A percentile compares a stretch with the other conserved stretches of the same genome.
Evolutionary conservation across 2,888 invertebrate species (phyloP).

Genomic region (Mamestra brassicae): DNA sequence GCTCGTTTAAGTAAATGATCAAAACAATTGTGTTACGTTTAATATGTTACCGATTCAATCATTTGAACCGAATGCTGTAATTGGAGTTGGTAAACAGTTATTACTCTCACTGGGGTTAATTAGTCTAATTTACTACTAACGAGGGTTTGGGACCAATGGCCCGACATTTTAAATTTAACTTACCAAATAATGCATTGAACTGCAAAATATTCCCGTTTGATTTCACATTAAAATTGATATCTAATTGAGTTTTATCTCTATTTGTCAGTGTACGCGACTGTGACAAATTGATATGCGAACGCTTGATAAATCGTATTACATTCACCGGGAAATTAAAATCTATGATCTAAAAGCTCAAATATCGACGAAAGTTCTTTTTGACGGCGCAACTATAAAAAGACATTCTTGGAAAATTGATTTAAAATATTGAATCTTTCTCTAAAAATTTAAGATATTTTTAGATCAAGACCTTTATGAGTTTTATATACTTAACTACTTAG

Average conservation of each 20-base stretch:
- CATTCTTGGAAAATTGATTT: constrained; percentile 21
- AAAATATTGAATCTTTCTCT: constrained; percentile 1
- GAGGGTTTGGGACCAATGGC: constrained; percentile 66
- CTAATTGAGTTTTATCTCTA: constrained; percentile 47
- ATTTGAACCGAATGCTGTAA: constrained; percentile 70
- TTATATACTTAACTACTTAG: constrained; percentile 32
- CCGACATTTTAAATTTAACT: constrained; percentile 60
- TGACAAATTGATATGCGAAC: constrained; percentile 44
- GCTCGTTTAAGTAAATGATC: constrained; percentile 47
- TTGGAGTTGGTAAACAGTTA: constrained; percentile 77
- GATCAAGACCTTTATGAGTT: constrained; percentile 19
- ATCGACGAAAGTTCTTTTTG: not conserved
- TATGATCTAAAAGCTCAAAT: constrained; percentile 20
- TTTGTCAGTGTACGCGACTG: constrained; percentile 5
- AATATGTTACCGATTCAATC: constrained; percentile 69
- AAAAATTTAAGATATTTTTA: constrained; percentile 21
- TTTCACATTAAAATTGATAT: constrained; percentile 46
- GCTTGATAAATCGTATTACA: constrained; percentile 30
- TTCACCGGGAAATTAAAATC: constrained; percentile 11
- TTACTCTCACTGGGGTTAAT: constrained; percentile 76
- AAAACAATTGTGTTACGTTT: constrained; percentile 60
- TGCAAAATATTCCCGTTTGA: constrained; percentile 42
- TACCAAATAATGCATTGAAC: constrained; percentile 38
- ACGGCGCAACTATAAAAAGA: constrained; percentile 5
- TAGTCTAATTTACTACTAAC: constrained; percentile 75